Evolutionary conservation across 2,888 invertebrate genomes (phyloP).

Genomic region (Perizoma flavofasciatum): DNA sequence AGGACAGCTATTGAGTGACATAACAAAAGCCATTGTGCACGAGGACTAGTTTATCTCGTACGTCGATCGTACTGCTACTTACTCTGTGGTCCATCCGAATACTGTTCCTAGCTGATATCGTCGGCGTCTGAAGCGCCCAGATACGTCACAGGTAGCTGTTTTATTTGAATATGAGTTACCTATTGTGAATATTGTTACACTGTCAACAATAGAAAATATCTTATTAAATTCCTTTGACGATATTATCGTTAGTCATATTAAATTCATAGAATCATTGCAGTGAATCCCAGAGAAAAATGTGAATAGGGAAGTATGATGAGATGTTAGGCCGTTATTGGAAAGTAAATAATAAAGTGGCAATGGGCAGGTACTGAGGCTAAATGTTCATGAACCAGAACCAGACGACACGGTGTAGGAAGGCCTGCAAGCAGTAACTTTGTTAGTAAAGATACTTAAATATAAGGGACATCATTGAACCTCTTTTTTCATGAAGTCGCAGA

Average conservation of each 20-base stretch:
- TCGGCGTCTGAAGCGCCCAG: slow-evolving; percentile 41
- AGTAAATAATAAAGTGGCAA: too few relatives aligned
- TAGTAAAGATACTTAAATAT: slow-evolving; percentile 46
- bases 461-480: slow-evolving; percentile 58
- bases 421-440: too few relatives aligned
- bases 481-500: slow-evolving; percentile 50
- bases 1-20: slow-evolving; percentile 65
- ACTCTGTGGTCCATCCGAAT: slow-evolving; percentile 46
- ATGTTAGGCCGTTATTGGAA: too few relatives aligned
- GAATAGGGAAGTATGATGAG: too few relatives aligned
- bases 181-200: slow-evolving; percentile 1
- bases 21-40: slow-evolving; percentile 76
- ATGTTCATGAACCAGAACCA: too few relatives aligned
- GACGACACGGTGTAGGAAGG: too few relatives aligned
- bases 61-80: slow-evolving; percentile 38
- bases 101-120: slow-evolving; percentile 76
- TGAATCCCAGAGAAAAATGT: too few relatives aligned
- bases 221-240: not conserved
- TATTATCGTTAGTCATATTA: too few relatives aligned
- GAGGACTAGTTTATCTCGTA: slow-evolving; percentile 71
- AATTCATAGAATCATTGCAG: too few relatives aligned
- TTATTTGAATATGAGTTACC: slow-evolving; percentile 7
- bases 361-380: too few relatives aligned
- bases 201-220: not conserved
- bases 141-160: slow-evolving; percentile 40